Percentiles rank a stretch among this genome's conserved stretches.
Evolutionary conservation across 2,888 invertebrate genomes (phyloP).

Genomic region (Andrena marginata): DNA sequence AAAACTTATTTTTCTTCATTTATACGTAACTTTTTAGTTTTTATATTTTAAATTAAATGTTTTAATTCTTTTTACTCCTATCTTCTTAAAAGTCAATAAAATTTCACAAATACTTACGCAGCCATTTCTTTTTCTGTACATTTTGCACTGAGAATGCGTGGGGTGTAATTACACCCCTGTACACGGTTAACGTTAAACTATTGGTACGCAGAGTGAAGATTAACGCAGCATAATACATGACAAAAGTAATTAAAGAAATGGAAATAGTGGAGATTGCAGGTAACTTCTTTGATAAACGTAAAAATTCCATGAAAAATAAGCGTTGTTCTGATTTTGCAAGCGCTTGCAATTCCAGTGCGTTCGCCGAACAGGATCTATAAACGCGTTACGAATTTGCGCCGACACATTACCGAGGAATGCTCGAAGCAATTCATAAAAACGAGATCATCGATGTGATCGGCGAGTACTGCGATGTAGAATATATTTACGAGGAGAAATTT

Average conservation of each 20-base stretch:
- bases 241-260: background rate
- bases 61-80: too few relatives aligned
- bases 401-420: constrained; percentile 48
- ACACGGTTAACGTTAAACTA: too few relatives aligned
- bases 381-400: constrained; percentile 51
- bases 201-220: too few relatives aligned
- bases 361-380: constrained; percentile 43
- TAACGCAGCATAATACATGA: too few relatives aligned
- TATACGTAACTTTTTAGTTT: too few relatives aligned
- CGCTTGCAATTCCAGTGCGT: constrained; percentile 28
- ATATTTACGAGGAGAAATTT: constrained; percentile 29
- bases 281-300: background rate
- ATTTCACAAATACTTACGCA: too few relatives aligned
- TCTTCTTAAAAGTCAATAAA: too few relatives aligned
- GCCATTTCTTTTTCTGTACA: too few relatives aligned
- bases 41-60: too few relatives aligned
- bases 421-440: constrained; percentile 45
- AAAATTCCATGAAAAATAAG: background rate
- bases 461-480: constrained; percentile 6
- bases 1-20: too few relatives aligned
- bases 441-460: constrained; percentile 21
- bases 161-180: too few relatives aligned
- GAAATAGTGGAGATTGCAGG: background rate
- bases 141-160: too few relatives aligned
- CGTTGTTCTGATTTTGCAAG: background rate